Base-by-base conservation (phyloP, 2,113 vertebrate species). In the Strix aluco region DNA sequence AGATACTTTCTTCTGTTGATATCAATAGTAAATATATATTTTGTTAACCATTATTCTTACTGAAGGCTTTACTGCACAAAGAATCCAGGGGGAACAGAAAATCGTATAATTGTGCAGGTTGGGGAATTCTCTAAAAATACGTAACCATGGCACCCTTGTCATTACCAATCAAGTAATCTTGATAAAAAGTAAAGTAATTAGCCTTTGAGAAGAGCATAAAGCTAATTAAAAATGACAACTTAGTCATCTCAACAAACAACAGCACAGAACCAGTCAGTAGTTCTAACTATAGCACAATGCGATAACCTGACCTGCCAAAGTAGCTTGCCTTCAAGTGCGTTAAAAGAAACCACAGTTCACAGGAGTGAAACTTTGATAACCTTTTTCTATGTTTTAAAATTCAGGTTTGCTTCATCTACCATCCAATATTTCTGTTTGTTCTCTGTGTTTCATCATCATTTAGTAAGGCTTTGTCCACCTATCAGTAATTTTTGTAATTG, bases 181-280 rank as follows among this genome's bases (percentile, higher is more conserved):
- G 96, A 98, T 98, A 96, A 97, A 98, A 98, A 98, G 94, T 97
- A 98, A 97, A 97, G 96, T 97, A 98, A 98, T 98, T 98, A 98
- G 97, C 94, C 90, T 97, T 96, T 97, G 98, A 98, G 95, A 98
- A 93, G 95, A 97, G 80, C 81, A 97, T 94, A 98, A 97, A 96
- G 89, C 97, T 98, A 98, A 98, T 98, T 98, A 98, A 98, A 97
- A 98, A 97, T 98, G 98, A 98, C 98, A 98, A 97, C 91, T 95
- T 96, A 96, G 90, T 98, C 97, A 98, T 97, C 84, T 98, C 96
- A 95, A 97, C 95, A 98, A 98, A 97, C 92, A 97, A 74, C 72
- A 93, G 44, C 82, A 90, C 46, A 73, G 91, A 97, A 84, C 69
- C 82, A 92, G 83, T 91, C 90, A 70, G 78, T 95, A 81, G 83